Evolutionary conservation across 2,113 vertebrate genomes (phyloP), one percentile per base, ranked within the genome.

Genomic region (Calypte anna): DNA sequence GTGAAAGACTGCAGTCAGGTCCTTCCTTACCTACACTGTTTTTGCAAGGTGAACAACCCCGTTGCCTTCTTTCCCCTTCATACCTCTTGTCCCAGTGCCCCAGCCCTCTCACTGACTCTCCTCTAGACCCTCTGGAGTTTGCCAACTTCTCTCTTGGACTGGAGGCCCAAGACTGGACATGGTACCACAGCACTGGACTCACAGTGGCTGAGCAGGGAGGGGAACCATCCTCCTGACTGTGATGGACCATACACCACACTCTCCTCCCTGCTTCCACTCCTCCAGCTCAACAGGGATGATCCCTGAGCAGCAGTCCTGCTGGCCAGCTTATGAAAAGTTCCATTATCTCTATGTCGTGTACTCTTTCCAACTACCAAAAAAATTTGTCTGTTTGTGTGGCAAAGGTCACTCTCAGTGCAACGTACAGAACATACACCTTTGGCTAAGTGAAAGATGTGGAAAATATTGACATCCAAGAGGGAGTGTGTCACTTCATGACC

Each of bases 71-170:
- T 6, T 66, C 21, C 16, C 4, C 8, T 21, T 50, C 17, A 4
- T 0, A 44, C 25, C 5, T 20, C 0, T 0, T 50, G 19, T 25
- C 64, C 38, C 63, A 72, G 62, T 2, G 6, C 7, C 46, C 51
- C 55, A 68, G 36, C 14, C 23, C 25, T 33, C 50, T 38, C 50
- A 14, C 30, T 18, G 38, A 24, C 38, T 72, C 48, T 72, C 14
- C 67, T 68, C 40, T 44, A 46, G 54, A 66, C 18, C 3, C n/a
- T 48, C 62, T 76, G 31, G 24, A 79, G 48, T 51, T 63, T 59
- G n/a, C 30, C 57, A 67, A 15, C 30, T 66, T 58, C 23, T 24
- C 51, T 68, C 50, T 24, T 19, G 55, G 57, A 50, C 1, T 27
- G 25, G 16, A 17, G 28, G 12, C 14, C 43, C 33, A 17, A 50